These are phyloP conservation scores for Cataglyphis rosenhaueri DNA, from an alignment of 2,888 invertebrate species.

Conservation along the genomic window DNA sequence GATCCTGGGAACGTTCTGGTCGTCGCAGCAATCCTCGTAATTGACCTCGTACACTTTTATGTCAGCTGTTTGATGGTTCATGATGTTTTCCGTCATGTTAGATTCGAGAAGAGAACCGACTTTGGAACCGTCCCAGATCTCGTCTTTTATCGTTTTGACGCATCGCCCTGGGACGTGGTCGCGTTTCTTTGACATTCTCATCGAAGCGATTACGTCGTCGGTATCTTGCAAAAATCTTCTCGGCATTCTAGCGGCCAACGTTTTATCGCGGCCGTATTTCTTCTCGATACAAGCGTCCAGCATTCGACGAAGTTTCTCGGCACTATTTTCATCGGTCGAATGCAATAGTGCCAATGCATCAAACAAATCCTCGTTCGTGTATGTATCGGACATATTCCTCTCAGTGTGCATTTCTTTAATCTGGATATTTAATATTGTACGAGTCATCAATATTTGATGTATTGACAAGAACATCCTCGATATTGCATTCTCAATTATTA, in stretches of 20 bases:
- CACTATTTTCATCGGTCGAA: conserved; percentile 76
- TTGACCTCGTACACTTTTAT: conserved; percentile 35
- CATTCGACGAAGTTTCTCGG: conserved; percentile 75
- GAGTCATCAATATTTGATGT: neutral
- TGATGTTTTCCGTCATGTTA: conserved; percentile 26
- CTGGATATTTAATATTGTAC: neutral
- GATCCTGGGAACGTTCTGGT: conserved; percentile 77
- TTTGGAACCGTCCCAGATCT: neutral
- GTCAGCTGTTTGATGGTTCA: conserved; percentile 3
- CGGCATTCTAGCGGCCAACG: conserved; percentile 63
- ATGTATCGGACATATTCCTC: conserved; percentile 42
- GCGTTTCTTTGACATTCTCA: neutral
- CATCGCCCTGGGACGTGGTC: neutral
- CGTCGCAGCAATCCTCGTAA: conserved; percentile 66
- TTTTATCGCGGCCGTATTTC: conserved; percentile 62
- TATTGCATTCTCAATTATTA: neutral
- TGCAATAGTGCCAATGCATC: conserved; percentile 75
- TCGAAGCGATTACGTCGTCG: neutral
- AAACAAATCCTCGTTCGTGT: conserved; percentile 73
- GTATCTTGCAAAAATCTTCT: conserved; percentile 48
- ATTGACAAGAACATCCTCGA: neutral
- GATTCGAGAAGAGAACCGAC: conserved; percentile 24
- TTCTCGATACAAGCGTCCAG: conserved; percentile 71
- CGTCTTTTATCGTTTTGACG: neutral
- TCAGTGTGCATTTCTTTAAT: conserved; percentile 67